phyloP scores from a whole-genome alignment of 23 tunicate genomes.

The Styela clava region DNA sequence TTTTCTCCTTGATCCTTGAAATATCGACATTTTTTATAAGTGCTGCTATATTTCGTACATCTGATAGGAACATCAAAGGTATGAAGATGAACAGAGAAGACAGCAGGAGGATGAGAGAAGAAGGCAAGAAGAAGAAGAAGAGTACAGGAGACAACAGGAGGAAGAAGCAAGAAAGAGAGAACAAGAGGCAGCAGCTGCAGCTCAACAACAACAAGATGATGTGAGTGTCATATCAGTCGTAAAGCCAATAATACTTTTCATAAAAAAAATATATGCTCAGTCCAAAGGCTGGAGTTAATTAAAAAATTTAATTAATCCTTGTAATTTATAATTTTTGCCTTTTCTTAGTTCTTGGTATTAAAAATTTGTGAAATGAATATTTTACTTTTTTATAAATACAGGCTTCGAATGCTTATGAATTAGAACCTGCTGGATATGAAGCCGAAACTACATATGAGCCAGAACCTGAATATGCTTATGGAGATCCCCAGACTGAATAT shows the following conservation, averaged over 20 bases:
- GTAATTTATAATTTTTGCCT: too few relatives aligned
- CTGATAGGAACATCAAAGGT: constrained; percentile 18
- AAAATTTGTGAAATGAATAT: too few relatives aligned
- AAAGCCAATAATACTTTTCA: too few relatives aligned
- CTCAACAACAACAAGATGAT: neutral
- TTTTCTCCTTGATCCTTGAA: too few relatives aligned
- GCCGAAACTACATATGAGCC: constrained; percentile 21
- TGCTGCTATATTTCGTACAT: too few relatives aligned
- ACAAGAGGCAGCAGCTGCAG: constrained; percentile 25
- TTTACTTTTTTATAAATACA: too few relatives aligned
- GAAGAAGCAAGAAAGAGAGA: constrained; percentile 35
- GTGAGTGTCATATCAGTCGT: too few relatives aligned
- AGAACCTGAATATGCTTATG: neutral
- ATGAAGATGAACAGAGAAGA: constrained; percentile 30
- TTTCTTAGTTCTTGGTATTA: too few relatives aligned
- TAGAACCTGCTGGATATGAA: neutral
- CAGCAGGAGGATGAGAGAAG: constrained; percentile 21
- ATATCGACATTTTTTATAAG: too few relatives aligned
- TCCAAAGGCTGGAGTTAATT: too few relatives aligned
- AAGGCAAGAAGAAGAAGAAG: constrained; percentile 18
- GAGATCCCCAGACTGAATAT: neutral
- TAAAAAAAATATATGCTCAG: too few relatives aligned
- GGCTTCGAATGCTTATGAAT: neutral
- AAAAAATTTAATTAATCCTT: too few relatives aligned
- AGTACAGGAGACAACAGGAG: constrained; percentile 30